Conservation (phyloP, 2,113 vertebrate genomes). For the Pituophis catenifer region DNA sequence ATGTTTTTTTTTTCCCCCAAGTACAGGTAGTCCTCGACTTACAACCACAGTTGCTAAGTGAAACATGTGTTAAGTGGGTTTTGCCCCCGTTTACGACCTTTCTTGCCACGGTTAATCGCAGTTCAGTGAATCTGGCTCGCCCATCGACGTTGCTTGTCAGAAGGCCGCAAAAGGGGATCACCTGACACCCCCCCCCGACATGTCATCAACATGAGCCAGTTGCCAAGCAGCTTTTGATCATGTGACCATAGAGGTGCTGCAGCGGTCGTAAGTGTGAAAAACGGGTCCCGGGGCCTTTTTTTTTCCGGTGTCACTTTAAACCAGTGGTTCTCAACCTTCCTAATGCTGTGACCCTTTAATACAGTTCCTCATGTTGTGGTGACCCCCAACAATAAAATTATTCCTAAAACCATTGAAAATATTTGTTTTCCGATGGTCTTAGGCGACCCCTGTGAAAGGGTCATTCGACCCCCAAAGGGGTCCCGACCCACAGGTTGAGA, state of each 20-base stretch:
- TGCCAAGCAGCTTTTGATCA: background rate
- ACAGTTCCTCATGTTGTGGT: too few species aligned
- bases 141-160: background rate
- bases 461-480: too few species aligned
- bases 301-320: background rate
- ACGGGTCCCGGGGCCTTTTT: accelerated
- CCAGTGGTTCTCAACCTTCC: too few species aligned
- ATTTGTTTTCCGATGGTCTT: too few species aligned
- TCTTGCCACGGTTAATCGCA: too few species aligned
- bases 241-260: accelerated
- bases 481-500: too few species aligned
- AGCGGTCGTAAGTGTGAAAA: background rate
- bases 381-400: too few species aligned
- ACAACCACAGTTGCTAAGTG: background rate
- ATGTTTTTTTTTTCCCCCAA: background rate
- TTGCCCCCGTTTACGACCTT: background rate
- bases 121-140: background rate
- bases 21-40: too few species aligned
- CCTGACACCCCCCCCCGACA: background rate
- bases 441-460: too few species aligned
- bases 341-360: too few species aligned
- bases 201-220: background rate
- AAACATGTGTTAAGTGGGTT: background rate
- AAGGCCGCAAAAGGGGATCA: background rate
- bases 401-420: too few species aligned